A percentile compares a stretch with the other conserved stretches of the same genome.
phyloP scores from a whole-genome alignment of 2,113 vertebrate genomes.

The Salvelinus fontinalis region DNA sequence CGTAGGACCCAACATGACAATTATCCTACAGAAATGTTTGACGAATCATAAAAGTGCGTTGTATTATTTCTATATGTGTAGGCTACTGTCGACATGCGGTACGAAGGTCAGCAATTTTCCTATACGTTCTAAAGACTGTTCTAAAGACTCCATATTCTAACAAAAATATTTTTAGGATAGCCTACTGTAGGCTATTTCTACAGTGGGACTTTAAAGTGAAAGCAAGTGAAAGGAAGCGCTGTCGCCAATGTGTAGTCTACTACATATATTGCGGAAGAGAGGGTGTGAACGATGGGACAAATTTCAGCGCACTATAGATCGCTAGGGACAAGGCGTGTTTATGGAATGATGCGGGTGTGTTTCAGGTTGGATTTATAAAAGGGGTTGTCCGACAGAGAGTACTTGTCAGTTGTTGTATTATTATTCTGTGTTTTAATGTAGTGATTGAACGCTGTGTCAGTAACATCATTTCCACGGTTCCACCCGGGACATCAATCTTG shows the following conservation, averaged over 20 bases:
- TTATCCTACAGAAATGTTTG: conserved; percentile 7
- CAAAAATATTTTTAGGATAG: not conserved
- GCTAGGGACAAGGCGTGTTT: not conserved
- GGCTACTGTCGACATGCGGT: not conserved
- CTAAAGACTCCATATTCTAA: not conserved
- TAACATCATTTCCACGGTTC: conserved; percentile 11
- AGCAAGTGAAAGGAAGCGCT: not conserved
- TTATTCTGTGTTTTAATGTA: not conserved
- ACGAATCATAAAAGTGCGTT: conserved; percentile 62
- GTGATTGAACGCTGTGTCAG: not conserved
- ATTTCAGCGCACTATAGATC: conserved; percentile 10
- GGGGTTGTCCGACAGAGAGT: not conserved
- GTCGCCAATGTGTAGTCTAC: not conserved
- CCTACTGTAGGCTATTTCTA: not conserved
- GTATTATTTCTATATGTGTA: conserved; percentile 27
- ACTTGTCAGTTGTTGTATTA: not conserved
- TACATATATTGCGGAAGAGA: conserved; percentile 8
- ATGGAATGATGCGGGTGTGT: not conserved
- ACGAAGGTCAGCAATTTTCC: not conserved
- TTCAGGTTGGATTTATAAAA: not conserved
- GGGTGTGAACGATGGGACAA: conserved; percentile 58
- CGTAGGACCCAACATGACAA: conserved; percentile 60
- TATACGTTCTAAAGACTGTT: not conserved
- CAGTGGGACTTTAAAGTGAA: conserved; percentile 11
- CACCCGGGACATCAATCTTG: conserved; percentile 44